These are phyloP conservation scores for Tuberolachnus salignus DNA, from an alignment of 2,888 invertebrate species.

Conservation along the genomic window DNA sequence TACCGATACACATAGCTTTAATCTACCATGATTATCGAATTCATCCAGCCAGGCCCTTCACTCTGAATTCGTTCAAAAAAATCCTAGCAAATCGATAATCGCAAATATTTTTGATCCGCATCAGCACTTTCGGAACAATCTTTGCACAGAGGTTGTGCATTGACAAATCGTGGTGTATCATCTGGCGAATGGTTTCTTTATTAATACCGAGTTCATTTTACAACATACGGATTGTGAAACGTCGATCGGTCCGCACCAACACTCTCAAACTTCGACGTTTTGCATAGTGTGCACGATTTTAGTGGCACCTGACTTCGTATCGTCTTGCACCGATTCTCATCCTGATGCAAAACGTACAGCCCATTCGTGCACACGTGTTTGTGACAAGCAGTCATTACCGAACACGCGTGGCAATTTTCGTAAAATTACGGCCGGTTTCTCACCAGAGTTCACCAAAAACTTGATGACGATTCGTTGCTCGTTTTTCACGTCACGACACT, in stretches of 20 bases:
- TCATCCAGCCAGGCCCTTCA: constrained; percentile 54
- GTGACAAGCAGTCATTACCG: constrained; percentile 10
- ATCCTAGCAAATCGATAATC: constrained; percentile 33
- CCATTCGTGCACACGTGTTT: constrained; percentile 46
- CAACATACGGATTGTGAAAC: constrained; percentile 23
- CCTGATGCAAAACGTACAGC: constrained; percentile 13
- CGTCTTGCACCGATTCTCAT: constrained; percentile 42
- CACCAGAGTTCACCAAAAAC: no score
- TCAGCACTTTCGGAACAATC: constrained; percentile 59
- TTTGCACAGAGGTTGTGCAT: constrained; percentile 59
- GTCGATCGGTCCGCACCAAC: constrained; percentile 21
- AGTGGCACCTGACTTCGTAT: constrained; percentile 27
- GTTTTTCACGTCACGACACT: constrained; percentile 7
- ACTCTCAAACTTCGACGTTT: constrained; percentile 43
- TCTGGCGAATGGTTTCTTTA: constrained; percentile 1
- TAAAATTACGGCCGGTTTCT: not conserved
- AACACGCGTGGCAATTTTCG: constrained; percentile 5
- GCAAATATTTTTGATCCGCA: constrained; percentile 58
- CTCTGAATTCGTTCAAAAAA: constrained; percentile 51
- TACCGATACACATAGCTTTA: constrained; percentile 57
- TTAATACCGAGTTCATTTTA: constrained; percentile 22
- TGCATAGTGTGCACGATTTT: constrained; percentile 1
- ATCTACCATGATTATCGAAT: constrained; percentile 57
- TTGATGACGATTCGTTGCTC: no score
- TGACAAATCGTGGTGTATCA: constrained; percentile 56